These are phyloP conservation scores for Hirundo rustica DNA, from an alignment of 2,797 vertebrate species.

Conservation along the genomic window DNA sequence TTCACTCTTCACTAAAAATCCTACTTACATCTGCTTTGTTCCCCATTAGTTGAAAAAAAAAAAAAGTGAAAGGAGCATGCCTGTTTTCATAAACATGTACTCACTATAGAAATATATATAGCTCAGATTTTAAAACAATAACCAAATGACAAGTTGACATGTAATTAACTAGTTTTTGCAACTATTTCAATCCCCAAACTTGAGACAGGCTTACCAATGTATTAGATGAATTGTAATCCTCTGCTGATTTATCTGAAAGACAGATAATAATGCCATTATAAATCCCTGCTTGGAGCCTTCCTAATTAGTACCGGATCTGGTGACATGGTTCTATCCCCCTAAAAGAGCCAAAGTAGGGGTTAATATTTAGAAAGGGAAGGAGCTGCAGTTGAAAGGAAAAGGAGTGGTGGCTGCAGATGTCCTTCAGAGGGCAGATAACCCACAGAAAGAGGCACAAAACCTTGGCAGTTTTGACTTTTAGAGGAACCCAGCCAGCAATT, in stretches of 20 bases:
- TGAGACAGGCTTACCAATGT: constrained; percentile 79
- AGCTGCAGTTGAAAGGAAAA: not conserved
- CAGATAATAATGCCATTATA: not conserved
- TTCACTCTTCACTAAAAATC: not conserved
- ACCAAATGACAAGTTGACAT: not conserved
- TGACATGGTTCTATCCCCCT: not conserved
- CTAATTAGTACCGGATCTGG: not conserved
- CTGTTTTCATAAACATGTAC: not conserved
- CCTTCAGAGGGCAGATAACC: not conserved
- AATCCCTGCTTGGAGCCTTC: not conserved
- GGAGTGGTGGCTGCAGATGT: not conserved
- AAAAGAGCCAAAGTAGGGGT: not conserved
- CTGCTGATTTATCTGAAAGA: constrained; percentile 86
- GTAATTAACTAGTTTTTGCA: not conserved
- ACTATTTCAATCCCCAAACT: not conserved
- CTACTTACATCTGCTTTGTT: not conserved
- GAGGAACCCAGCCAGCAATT: not conserved
- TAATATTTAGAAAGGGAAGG: not conserved
- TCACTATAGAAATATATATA: not conserved
- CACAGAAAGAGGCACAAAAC: not conserved
- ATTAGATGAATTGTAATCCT: constrained; percentile 87
- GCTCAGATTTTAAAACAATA: not conserved
- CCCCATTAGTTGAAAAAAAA: not conserved
- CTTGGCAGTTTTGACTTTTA: not conserved
- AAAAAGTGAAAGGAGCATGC: not conserved